Evolutionary conservation across 2,888 invertebrate species (phyloP), one percentile per base, ranked within the genome.

Genomic region (Elmis aenea): DNA sequence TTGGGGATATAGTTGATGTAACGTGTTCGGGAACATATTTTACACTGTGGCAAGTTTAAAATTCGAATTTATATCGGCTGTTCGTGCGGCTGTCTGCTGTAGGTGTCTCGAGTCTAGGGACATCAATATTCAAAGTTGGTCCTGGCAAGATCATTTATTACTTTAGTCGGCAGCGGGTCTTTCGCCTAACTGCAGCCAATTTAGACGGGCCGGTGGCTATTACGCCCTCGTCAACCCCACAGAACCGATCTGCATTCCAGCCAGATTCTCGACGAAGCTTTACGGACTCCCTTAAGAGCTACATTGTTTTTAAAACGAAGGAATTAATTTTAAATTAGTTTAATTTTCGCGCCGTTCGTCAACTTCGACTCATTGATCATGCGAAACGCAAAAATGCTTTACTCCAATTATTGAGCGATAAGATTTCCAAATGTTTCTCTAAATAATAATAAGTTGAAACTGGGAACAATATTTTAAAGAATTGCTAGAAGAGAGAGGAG

Each of bases 61-160:
- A 62, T 61, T 60, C 55, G 60, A 61, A 59, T 58, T 56, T 52
- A n/a, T n/a, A 54, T 48, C 40, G 48, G 41, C 42, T 42, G 51
- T 53, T 54, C 50, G 53, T 58, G 56, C 55, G 58, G 53, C 52
- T 52, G 51, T 52, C 48, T 54, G 46, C 50, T 49, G 46, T 52
- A 54, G 50, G 54, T 52, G 58, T 54, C 54, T 54, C 41, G 57
- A 57, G 55, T 57, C 55, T 58, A 57, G 51, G 56, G 54, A 57
- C 65, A 66, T 66, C 65, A 65, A 64, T 64, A 66, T 65, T 65
- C 66, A 63, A 62, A 63, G 59, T 61, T 59, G 58, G 64, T 64
- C 60, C 54, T 53, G 46, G 48, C 50, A 50, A 55, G 59, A 64
- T 63, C 64, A 63, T 66, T 65, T 66, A 63, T 66, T 64, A 65